Evolutionary conservation across 2,113 vertebrate genomes (phyloP).

Genomic region (Burhinus bistriatus): DNA sequence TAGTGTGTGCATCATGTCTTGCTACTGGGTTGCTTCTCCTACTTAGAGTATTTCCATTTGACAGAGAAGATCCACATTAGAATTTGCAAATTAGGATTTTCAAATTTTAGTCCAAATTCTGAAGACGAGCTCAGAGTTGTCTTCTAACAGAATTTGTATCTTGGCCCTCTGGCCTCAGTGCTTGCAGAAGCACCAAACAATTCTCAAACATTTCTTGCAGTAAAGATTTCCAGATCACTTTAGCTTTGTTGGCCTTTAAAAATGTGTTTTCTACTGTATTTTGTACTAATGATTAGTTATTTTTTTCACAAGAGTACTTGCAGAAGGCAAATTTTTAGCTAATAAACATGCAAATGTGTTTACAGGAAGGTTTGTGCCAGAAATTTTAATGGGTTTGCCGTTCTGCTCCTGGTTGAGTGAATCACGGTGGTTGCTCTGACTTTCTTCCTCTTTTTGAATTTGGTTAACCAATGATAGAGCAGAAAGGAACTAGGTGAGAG

Average conservation of each 20-base stretch:
- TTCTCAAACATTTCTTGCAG: neutral
- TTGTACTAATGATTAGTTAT: neutral
- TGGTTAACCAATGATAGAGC: neutral
- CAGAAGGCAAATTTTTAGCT: slow-evolving; percentile 28
- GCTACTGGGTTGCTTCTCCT: neutral
- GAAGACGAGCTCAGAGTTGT: neutral
- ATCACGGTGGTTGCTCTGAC: neutral
- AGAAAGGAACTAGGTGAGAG: neutral
- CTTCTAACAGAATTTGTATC: neutral
- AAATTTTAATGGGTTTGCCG: neutral
- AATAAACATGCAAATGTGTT: slow-evolving; percentile 30
- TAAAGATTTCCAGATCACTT: neutral
- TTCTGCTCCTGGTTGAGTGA: neutral
- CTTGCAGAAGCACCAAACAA: neutral
- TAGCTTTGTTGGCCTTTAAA: neutral
- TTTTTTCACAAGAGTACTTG: neutral
- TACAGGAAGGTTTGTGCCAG: slow-evolving; percentile 24
- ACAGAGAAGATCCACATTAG: neutral
- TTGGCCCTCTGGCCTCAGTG: neutral
- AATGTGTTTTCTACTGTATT: neutral
- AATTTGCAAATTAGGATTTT: neutral
- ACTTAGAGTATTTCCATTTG: neutral
- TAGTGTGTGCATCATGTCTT: neutral
- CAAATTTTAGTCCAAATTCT: neutral
- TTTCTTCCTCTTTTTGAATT: neutral